These are phyloP conservation scores for Atta colombica DNA, from an alignment of 1,140 invertebrate genomes.

Conservation along the genomic window DNA sequence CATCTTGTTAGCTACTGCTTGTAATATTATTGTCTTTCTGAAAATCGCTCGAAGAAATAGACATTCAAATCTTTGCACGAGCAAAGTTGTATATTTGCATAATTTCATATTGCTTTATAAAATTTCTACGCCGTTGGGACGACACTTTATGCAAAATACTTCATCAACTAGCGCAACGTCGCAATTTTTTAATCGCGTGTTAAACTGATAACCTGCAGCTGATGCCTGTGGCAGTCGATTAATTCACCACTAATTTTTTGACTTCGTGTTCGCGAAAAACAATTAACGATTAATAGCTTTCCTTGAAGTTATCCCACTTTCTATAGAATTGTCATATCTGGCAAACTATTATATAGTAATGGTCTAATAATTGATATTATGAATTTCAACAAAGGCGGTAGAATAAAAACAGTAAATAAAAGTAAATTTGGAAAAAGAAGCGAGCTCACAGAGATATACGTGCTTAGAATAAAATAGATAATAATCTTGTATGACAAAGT, in stretches of 20 bases:
- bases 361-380: neutral
- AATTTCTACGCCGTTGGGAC: conserved; percentile 18
- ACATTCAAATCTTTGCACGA: neutral
- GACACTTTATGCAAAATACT: conserved; percentile 44
- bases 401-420: neutral
- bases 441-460: neutral
- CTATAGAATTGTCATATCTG: neutral
- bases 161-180: conserved; percentile 14
- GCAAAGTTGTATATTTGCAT: conserved; percentile 20
- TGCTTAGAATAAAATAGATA: neutral
- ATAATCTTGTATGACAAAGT: conserved; percentile 16
- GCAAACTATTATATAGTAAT: neutral
- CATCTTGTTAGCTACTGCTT: neutral
- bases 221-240: conserved; percentile 23
- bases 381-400: neutral
- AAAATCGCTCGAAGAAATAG: conserved; percentile 10
- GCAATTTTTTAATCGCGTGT: conserved; percentile 47
- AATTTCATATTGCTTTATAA: conserved; percentile 42
- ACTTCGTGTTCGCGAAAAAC: neutral
- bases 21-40: neutral
- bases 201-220: conserved; percentile 46
- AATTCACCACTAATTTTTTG: conserved; percentile 15
- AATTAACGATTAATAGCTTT: conserved; percentile 8
- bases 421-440: neutral
- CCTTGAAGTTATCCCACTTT: conserved; percentile 4